Evolutionary conservation across 2,113 vertebrate species (phyloP).

Genomic region (Phyllopteryx taeniolatus): DNA sequence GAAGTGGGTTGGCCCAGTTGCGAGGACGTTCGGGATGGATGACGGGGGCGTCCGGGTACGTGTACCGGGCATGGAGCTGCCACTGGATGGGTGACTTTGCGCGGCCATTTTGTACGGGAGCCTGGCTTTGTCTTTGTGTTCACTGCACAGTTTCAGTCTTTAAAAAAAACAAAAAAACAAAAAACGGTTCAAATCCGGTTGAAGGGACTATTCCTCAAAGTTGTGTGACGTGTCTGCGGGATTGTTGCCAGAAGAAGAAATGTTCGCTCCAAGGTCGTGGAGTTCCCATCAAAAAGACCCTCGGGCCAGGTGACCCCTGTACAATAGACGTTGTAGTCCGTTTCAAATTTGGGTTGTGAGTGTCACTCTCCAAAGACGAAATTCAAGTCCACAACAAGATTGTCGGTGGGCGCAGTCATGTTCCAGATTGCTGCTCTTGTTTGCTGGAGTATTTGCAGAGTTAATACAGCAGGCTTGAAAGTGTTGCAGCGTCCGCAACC

Average conservation of each 20-base stretch:
- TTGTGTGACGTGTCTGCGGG: background rate
- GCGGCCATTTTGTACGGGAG: background rate
- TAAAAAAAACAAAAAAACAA: too few species aligned
- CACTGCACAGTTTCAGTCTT: background rate
- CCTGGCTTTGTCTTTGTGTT: background rate
- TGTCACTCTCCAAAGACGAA: conserved; percentile 2
- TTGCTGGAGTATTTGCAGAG: conserved; percentile 12
- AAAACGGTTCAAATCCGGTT: background rate
- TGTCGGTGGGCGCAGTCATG: conserved; percentile 8
- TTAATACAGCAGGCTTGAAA: conserved; percentile 1
- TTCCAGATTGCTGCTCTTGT: conserved; percentile 25
- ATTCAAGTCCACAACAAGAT: conserved; percentile 9
- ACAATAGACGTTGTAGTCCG: too few species aligned
- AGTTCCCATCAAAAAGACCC: background rate
- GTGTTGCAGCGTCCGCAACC: conserved; percentile 21
- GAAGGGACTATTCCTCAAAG: background rate
- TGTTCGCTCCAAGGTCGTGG: background rate
- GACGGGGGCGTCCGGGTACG: background rate
- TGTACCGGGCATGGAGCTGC: background rate
- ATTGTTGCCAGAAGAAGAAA: background rate
- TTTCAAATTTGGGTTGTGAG: background rate
- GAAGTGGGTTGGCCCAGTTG: background rate
- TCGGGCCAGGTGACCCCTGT: background rate
- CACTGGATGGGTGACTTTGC: background rate
- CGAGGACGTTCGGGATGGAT: background rate